Base-by-base conservation (phyloP, 2,888 invertebrate species). In the Willowsia nigromaculata region DNA sequence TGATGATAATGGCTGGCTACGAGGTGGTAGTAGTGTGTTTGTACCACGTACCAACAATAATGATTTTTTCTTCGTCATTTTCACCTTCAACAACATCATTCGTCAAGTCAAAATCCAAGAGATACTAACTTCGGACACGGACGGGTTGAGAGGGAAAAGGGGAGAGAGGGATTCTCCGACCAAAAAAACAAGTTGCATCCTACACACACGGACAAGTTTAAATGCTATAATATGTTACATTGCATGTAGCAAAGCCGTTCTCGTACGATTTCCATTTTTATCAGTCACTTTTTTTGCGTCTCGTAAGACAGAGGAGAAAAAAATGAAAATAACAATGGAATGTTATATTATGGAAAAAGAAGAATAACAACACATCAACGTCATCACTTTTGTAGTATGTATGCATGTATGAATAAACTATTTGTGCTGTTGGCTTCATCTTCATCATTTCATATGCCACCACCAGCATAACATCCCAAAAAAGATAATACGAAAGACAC, bases 1-100 rank as follows among this genome's bases (percentile, higher is more conserved):
- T 53, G 68, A 33, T 68, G 68, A 33, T 68, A 33, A 37, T 40
- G 18, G 37, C 18, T 15, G 30, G 62, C 18, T 25, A 15, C 15
- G 15, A 62, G 62, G 30, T 62, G 62, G 62, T 62, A 18, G 30
- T 62, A 18, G 62, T 30, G 40, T 1, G 25, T 25, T 76, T 78
- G 50, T 80, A 78, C 78, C 78, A 78, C 53, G 78, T 78, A 78
- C 78, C 53, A 80, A 80, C 53, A 56, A 59, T 18, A 56, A 59
- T 80, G 7, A 33, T 80, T 80, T 80, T 80, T 15, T 50, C 81
- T 3, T 74, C 87, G 87, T 83, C 88, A 88, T 88, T 88, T 82
- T 88, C 88, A 88, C 88, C 88, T 88, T 88, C 88, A 88, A 59
- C 74, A 83, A 82, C n/a, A 80, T 56, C 33, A 74, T 74, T 47